Evolutionary conservation across 2,113 vertebrate genomes (phyloP), one percentile per base, ranked within the genome.

Genomic region (Sinocyclocheilus anshuiensis): DNA sequence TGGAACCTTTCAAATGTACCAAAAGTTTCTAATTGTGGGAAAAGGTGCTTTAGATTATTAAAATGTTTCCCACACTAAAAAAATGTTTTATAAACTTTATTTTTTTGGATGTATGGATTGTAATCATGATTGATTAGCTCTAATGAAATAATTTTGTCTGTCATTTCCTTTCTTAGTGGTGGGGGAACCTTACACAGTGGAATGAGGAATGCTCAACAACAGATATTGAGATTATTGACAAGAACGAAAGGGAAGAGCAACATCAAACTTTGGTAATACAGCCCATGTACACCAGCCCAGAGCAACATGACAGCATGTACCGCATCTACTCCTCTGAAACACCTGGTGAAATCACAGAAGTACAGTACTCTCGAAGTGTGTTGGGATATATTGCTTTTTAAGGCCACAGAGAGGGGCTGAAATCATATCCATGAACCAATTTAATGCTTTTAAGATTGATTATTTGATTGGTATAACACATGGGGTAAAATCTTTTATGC

Each of bases 211-310:
- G 79, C 71, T 74, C 55, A 42, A 76, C 50, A 22, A 48, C 84
- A 8, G 77, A 90, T 13, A 77, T 90, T 20, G 88, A 89, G 78
- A 81, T 89, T 10, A 53, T 86, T 75, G 22, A 24, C 29, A 75
- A 78, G 63, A 74, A 20, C 12, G 72, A 67, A 55, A 77, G 80
- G 3, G 39, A 86, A 33, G 78, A 42, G 7, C 57, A 84, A 18
- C 75, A 74, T 50, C 76, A 86, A 36, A 55, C 33, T n/a, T 24
- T 15, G 71, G 74, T 33, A 12, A 81, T 15, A 4, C 57, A 83
- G 36, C 74, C 86, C 20, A 79, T 76, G 20, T 6, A 79, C 24
- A 42, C 24, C 8, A 22, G 22, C 22, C 29, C 59, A 18, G 76
- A 67, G 33, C 69, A 72, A 45, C 55, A 75, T 6, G 57, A 45